Conservation (phyloP, 2,888 invertebrate genomes). For the Seira musarum region DNA sequence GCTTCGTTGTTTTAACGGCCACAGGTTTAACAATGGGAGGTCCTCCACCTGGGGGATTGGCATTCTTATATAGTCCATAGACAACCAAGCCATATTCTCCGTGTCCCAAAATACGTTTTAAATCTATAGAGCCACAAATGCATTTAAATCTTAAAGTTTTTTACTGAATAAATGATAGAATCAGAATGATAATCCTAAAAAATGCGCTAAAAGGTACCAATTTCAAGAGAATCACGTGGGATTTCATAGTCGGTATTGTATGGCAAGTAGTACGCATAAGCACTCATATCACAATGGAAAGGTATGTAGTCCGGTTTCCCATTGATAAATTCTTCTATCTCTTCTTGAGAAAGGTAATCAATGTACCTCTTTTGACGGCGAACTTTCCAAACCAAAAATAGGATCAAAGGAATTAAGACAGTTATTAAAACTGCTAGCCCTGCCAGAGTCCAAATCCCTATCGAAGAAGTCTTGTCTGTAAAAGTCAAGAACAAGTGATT, state of each 20-base stretch:
- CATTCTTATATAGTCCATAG: slow-evolving; percentile 47
- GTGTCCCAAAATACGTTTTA: slow-evolving; percentile 38
- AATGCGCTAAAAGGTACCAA: no score
- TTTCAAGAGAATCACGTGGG: slow-evolving; percentile 44
- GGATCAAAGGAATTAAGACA: slow-evolving; percentile 40
- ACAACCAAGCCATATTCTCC: slow-evolving; percentile 60
- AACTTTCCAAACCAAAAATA: slow-evolving; percentile 53
- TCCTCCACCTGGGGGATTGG: slow-evolving; percentile 9
- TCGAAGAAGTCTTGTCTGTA: slow-evolving; percentile 48
- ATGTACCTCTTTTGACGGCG: slow-evolving; percentile 35
- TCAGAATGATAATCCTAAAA: no score
- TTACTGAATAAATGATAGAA: no score
- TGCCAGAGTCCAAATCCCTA: slow-evolving; percentile 44
- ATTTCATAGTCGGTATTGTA: slow-evolving; percentile 53
- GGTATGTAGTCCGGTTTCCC: slow-evolving; percentile 58
- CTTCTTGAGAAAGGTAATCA: slow-evolving; percentile 48
- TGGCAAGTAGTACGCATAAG: slow-evolving; percentile 60
- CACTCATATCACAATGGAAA: slow-evolving; percentile 61
- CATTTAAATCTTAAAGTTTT: neutral
- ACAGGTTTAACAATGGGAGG: slow-evolving; percentile 38
- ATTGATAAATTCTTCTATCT: slow-evolving; percentile 53
- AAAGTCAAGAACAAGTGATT: no score
- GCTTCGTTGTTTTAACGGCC: slow-evolving; percentile 60
- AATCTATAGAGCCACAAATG: slow-evolving; percentile 33
- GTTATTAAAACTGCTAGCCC: slow-evolving; percentile 42